These are phyloP conservation scores for Palythoa grandiflora DNA, from an alignment of 92 coral and sea anemone genomes.

Conservation along the genomic window DNA sequence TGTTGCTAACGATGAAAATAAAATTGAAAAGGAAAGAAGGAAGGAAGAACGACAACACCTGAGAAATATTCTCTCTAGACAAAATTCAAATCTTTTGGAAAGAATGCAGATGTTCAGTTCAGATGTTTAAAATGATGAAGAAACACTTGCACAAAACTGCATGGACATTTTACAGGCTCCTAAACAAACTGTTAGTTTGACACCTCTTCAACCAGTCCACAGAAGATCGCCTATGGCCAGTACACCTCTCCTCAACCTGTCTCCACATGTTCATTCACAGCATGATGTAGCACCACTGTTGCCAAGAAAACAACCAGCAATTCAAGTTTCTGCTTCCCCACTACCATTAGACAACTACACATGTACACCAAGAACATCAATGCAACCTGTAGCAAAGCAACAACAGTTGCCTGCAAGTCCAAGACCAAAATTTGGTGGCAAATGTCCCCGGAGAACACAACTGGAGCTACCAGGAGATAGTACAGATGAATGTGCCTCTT, in stretches of 20 bases:
- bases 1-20: neutral
- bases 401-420: neutral
- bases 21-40: neutral
- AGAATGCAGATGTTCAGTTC: neutral
- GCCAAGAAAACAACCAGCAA: neutral
- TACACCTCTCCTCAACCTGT: neutral
- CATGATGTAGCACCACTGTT: neutral
- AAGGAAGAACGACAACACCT: neutral
- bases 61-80: neutral
- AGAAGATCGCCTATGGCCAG: neutral
- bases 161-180: slow-evolving; percentile 1
- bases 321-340: neutral
- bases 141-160: neutral
- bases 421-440: slow-evolving; percentile 1
- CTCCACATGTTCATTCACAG: neutral
- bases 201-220: neutral
- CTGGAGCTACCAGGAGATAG: neutral
- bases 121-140: neutral
- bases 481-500: neutral
- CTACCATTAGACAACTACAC: neutral
- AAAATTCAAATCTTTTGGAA: neutral
- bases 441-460: neutral
- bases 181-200: neutral
- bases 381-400: neutral
- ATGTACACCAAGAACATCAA: neutral